Evolutionary conservation across 2,888 invertebrate species (phyloP), one percentile per base, ranked within the genome.

Genomic region (Automeris io): DNA sequence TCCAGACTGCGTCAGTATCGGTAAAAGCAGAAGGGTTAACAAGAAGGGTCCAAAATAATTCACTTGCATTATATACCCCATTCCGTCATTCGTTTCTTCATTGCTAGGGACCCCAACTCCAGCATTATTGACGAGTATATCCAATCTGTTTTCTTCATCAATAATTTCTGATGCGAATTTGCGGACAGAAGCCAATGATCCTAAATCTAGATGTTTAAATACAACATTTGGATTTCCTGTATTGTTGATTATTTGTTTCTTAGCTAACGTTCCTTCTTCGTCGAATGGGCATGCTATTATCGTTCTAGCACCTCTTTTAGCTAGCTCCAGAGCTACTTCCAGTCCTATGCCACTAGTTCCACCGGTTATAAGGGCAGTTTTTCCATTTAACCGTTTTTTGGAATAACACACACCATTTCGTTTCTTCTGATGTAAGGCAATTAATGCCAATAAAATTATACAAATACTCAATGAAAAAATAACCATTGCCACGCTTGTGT

Each of bases 21-120:
- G 95, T 51, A 95, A 90, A 23, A 98, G 88, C 22, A 98, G 89
- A 67, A 96, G 92, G 0, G 97, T 97, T 35, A 98, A 82, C 19
- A 98, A 86, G 70, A 97, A 98, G 6, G 96, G 94, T 0, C 98
- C 98, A 69, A 94, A 95, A 61, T 97, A 95, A 72, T 98, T 98
- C 2, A 96, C 95, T 34, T 94, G 96, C 93, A 97, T 95, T 6
- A 94, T 94, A 45, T 92, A 81, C 67, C 97, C 96, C 44, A 97
- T 75, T 1, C 93, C 95, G 60, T 97, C 96, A 54, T 91, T 90
- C 11, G 94, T 93, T 38, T 89, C 80, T 7, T 57, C 61, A 35
- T 79, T 90, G 5, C 76, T 79, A 41, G 91, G 90, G 0, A 89
- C 80, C 32, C 93, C 90, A 0, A 93, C 92, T 2, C 96, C 97